Conservation (phyloP, 92 coral and sea anemone genomes). For the Palythoa grandiflora region DNA sequence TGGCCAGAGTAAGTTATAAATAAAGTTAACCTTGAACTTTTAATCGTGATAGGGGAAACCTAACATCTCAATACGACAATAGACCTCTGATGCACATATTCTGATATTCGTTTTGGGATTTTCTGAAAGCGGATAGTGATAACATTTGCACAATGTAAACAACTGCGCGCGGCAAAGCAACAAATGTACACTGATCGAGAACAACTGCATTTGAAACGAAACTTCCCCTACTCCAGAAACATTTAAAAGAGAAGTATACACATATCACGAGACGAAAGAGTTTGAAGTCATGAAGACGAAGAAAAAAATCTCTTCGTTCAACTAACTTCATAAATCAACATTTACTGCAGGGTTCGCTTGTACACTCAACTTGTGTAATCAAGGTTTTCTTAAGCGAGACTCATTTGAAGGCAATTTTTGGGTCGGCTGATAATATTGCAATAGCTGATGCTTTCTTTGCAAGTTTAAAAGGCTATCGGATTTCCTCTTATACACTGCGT, state of each 20-base stretch:
- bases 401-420: neutral
- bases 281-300: neutral
- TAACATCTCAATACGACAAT: neutral
- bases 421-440: slow-evolving; percentile 3
- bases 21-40: neutral
- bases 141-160: slow-evolving; percentile 13
- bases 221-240: neutral
- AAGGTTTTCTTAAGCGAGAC: neutral
- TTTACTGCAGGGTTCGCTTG: neutral
- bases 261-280: neutral
- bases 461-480: slow-evolving; percentile 14
- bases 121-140: neutral
- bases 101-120: neutral
- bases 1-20: slow-evolving; percentile 13
- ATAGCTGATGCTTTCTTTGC: neutral
- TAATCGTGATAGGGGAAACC: neutral
- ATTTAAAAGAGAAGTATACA: neutral
- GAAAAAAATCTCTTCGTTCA: neutral
- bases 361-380: neutral
- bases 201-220: neutral
- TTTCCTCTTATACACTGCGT: slow-evolving; percentile 22
- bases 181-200: neutral
- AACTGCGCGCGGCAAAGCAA: neutral
- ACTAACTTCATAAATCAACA: neutral
- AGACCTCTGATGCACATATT: neutral